Base-by-base conservation (phyloP, 2,113 vertebrate species). In the Sinocyclocheilus rhinocerous region DNA sequence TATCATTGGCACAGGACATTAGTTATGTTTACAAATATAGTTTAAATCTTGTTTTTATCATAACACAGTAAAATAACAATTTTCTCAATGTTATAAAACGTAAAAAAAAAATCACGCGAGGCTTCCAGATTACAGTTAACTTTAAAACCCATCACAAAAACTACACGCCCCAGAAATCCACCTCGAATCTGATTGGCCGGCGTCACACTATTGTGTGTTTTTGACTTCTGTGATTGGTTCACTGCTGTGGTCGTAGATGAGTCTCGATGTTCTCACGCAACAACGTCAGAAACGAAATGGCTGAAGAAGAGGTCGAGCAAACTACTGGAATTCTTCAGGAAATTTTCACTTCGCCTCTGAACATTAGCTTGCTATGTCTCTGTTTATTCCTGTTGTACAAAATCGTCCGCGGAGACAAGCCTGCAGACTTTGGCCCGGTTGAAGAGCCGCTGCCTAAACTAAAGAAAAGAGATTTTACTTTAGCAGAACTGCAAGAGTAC, bases 321-420 rank as follows among this genome's bases (percentile, higher is more conserved):
- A 94, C 79, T 92, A 91, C 95, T 1, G 95, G 97, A 3, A 92
- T 99, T 85, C 90, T 98, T 52, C 93, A 96, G 85, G 98, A 98
- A 91, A 96, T 99, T 69, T 96, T 97, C 84, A 95, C 97, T 4
- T 97, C 97, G 0, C 98, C 97, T 26, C 92, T 98, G 29, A 99
- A 99, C 89, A 91, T 99, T 63, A 97, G 96, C 83, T 94, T 98
- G 81, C 94, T 98, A 73, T 95, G 95, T 89, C 95, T 99, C 55
- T 98, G 97, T 85, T 87, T 98, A 76, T 99, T 97, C 90, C 94
- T 99, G 52, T 89, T 98, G 4, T 98, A 98, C 92, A 97, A 97
- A 89, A 98, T 99, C 89, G 89, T 98, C 84, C 95, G 96, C 76
- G 97, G 97, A 6, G 97, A 98, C 87, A 96, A 94, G 88, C 93